Evolutionary conservation across 2,888 invertebrate genomes (phyloP).

Genomic region (Drosophila subquinaria): DNA sequence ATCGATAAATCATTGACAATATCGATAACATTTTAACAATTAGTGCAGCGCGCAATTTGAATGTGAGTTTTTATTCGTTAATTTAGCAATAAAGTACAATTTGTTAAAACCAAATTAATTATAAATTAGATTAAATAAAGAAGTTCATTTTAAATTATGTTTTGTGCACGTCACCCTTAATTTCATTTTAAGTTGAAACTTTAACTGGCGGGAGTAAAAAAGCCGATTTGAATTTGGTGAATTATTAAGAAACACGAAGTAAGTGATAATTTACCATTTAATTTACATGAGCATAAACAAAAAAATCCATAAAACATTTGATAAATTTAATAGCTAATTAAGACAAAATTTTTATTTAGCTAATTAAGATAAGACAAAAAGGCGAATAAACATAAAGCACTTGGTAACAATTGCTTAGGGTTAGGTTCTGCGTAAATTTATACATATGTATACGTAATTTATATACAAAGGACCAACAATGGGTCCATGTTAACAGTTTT

Average conservation of each 20-base stretch:
- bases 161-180: too few species aligned
- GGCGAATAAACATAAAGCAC: constrained; percentile 74
- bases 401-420: constrained; percentile 76
- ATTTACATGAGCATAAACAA: constrained; percentile 53
- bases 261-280: constrained; percentile 48
- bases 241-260: neutral
- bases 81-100: too few species aligned
- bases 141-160: too few species aligned
- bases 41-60: too few species aligned
- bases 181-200: neutral
- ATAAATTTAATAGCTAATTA: constrained; percentile 56
- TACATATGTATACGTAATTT: constrained; percentile 32
- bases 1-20: neutral
- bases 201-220: neutral
- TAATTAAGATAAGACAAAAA: constrained; percentile 62
- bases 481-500: constrained; percentile 65
- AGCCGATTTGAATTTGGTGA: neutral
- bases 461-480: constrained; percentile 60
- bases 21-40: too few species aligned
- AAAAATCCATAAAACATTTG: constrained; percentile 33
- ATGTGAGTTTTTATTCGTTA: too few species aligned
- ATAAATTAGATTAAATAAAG: too few species aligned
- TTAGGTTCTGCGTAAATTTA: constrained; percentile 48
- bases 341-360: constrained; percentile 51
- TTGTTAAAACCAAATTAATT: too few species aligned